Percentiles rank a stretch among this genome's conserved stretches.
phyloP scores from a whole-genome alignment of 1,140 invertebrate genomes.

The Xylocopa sonorina region DNA sequence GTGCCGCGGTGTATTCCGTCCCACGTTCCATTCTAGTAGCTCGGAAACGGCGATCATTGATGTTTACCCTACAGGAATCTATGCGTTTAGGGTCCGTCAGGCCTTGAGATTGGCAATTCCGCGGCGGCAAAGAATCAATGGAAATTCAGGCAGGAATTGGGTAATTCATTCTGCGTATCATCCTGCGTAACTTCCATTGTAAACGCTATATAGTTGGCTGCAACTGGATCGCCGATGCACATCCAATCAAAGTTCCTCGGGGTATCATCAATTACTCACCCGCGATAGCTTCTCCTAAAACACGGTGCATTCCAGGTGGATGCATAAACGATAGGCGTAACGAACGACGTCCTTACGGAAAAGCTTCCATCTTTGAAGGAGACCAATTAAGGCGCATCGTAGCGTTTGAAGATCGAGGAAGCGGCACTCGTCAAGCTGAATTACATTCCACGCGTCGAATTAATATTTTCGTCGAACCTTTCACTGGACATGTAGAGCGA shows the following conservation, averaged over 20 bases:
- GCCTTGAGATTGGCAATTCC: neutral
- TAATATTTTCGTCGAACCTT: constrained; percentile 43
- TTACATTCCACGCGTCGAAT: constrained; percentile 17
- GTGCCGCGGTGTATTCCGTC: neutral
- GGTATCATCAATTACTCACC: neutral
- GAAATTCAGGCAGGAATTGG: neutral
- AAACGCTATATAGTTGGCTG: too few relatives aligned
- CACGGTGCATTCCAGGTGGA: neutral
- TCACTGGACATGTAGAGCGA: constrained; percentile 54
- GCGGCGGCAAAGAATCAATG: neutral
- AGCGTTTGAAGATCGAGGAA: neutral
- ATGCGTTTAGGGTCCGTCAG: too few relatives aligned
- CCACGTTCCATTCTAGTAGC: neutral
- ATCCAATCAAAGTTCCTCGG: neutral
- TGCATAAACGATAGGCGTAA: constrained; percentile 9
- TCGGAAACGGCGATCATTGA: neutral
- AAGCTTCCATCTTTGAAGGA: constrained; percentile 16
- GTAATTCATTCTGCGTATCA: neutral
- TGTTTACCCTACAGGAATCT: neutral
- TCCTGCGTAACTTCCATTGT: too few relatives aligned
- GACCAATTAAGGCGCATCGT: constrained; percentile 15
- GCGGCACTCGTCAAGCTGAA: neutral
- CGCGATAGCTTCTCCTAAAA: neutral
- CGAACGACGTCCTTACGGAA: constrained; percentile 12
- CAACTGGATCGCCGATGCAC: neutral